Evolutionary conservation across 2,888 invertebrate species (phyloP), one percentile per base, ranked within the genome.

Genomic region (Nowickia ferox): DNA sequence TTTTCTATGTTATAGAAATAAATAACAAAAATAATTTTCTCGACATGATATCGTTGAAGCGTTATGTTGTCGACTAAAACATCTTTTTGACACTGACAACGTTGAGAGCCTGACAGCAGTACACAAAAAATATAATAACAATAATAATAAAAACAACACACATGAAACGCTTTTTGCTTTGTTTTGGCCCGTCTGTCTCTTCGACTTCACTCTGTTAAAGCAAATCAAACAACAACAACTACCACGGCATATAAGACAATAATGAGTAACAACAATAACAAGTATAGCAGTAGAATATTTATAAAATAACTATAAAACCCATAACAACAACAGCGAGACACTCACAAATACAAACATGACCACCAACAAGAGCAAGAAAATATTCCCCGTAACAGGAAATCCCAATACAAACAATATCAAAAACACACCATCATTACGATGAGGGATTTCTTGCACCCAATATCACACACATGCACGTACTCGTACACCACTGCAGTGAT

Each of bases 41-140:
- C 90, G 90, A 92, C 92, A 92, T 92, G 91, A 91, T 92, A 90
- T 88, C 92, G 90, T 91, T 90, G 90, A 90, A 91, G 90, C 91
- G 90, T 91, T 90, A 91, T 91, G 91, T 91, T 90, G 91, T 91
- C 92, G 91, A 92, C 92, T 92, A 91, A 92, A 92, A 91, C 91
- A 92, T 92, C 91, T 92, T 92, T 92, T 92, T 92, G 93, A 92
- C 92, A 92, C 92, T 92, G 92, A 92, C 92, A 92, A 90, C 90
- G 90, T 91, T 89, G 90, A 90, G 91, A 92, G 91, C 51, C 90
- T 90, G 91, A 90, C 91, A 90, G 88, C 89, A 90, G 72, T 71
- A 66, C 72, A 79, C 76, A 86, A 82, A 86, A 83, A 80, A 63
- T 61, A 61, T 9, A 13, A 22, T 15, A 6, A 72, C 15, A 46